Conservation (phyloP, 2,113 vertebrate species). For the Eretmochelys imbricata region DNA sequence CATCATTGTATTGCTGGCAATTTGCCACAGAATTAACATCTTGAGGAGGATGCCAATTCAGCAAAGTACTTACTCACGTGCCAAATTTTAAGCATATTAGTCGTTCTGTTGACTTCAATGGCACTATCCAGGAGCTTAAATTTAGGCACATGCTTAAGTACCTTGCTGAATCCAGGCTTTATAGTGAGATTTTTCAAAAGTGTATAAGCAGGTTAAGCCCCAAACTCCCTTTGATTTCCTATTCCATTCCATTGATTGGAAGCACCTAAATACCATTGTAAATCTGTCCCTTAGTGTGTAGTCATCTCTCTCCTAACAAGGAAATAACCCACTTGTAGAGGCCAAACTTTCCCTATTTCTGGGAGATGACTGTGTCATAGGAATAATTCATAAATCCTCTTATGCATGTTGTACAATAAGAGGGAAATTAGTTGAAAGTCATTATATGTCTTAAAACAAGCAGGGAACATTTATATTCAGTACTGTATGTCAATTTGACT, state of each 20-base stretch:
- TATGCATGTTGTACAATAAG: background rate
- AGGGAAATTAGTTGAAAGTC: background rate
- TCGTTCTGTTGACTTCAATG: background rate
- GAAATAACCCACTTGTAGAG: background rate
- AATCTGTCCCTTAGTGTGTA: background rate
- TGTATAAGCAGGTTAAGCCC: background rate
- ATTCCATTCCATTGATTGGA: background rate
- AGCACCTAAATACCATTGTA: background rate
- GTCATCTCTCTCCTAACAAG: background rate
- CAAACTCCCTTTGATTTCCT: background rate
- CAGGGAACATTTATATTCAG: background rate
- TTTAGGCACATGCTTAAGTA: background rate
- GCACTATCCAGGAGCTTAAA: background rate
- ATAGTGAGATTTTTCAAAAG: background rate
- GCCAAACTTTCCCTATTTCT: background rate
- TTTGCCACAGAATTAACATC: background rate
- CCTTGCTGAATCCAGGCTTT: background rate
- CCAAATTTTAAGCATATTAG: background rate
- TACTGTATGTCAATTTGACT: background rate
- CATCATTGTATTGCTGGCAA: no score
- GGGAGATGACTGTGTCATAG: background rate
- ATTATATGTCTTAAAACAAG: background rate
- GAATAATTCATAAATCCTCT: background rate
- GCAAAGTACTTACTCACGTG: background rate
- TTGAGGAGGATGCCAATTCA: background rate